Evolutionary conservation across 2,797 vertebrate genomes (phyloP).

Genomic region (Coendou prehensilis): DNA sequence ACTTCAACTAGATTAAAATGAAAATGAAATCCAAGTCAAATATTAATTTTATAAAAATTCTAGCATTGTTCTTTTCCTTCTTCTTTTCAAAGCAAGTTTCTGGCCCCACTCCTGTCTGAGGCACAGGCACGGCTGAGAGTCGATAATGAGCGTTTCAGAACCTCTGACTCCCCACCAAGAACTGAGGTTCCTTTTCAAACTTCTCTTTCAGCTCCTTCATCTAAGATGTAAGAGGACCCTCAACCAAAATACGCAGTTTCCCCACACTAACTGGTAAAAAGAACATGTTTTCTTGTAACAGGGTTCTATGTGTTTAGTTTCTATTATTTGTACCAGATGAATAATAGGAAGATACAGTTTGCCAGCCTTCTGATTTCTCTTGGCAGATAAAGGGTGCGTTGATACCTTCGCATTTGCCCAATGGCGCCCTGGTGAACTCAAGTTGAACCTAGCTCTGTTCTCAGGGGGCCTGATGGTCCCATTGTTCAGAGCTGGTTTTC

Average conservation of each 20-base stretch:
- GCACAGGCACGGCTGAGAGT: background rate
- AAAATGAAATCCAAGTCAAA: constrained; percentile 36
- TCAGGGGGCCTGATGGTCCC: background rate
- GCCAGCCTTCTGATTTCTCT: background rate
- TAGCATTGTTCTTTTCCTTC: background rate
- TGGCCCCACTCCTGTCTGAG: constrained; percentile 76
- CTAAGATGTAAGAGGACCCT: background rate
- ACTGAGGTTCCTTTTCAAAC: background rate
- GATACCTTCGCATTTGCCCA: fast-evolving
- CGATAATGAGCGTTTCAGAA: background rate
- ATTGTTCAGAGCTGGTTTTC: background rate
- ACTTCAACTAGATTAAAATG: background rate
- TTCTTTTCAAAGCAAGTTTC: constrained; percentile 66
- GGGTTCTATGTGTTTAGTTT: background rate
- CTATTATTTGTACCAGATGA: background rate
- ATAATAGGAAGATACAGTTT: constrained; percentile 20
- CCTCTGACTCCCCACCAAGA: background rate
- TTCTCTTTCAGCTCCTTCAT: background rate
- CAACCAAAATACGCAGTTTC: background rate
- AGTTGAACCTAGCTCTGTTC: background rate
- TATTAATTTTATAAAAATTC: constrained; percentile 3
- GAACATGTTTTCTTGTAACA: background rate
- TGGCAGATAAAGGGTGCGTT: background rate
- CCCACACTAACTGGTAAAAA: background rate
- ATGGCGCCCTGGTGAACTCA: background rate